These are phyloP conservation scores for Phrynocephalus vlangalii DNA, from an alignment of 2,797 vertebrate species.

Conservation along the genomic window DNA sequence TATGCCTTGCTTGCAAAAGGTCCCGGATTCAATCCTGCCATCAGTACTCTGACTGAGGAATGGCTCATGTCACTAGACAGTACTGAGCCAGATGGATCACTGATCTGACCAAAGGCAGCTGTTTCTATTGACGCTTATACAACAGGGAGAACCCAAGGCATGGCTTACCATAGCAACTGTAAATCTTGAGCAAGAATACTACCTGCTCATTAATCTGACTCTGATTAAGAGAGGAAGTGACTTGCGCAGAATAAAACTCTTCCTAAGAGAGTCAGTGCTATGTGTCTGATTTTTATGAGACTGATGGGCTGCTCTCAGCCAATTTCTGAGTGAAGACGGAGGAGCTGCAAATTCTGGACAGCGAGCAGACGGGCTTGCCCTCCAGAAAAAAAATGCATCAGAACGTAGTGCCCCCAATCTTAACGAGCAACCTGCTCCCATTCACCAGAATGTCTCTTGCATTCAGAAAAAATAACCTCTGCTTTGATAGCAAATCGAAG, in stretches of 20 bases:
- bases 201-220: neutral
- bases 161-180: too few species aligned
- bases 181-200: neutral
- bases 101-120: neutral
- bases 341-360: constrained; percentile 18
- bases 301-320: neutral
- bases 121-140: neutral
- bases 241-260: neutral
- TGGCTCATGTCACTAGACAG: neutral
- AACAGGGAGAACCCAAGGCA: neutral
- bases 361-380: constrained; percentile 33
- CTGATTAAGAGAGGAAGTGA: neutral
- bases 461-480: constrained; percentile 32
- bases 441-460: constrained; percentile 34
- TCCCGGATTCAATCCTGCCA: neutral
- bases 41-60: neutral
- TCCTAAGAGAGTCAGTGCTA: neutral
- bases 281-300: neutral
- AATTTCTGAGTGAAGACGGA: constrained; percentile 1
- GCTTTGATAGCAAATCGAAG: constrained; percentile 22
- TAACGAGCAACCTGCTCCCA: constrained; percentile 2
- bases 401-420: constrained; percentile 24
- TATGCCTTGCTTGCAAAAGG: neutral
- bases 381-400: constrained; percentile 18
- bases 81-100: neutral